Evolutionary conservation across 2,888 invertebrate species (phyloP).

Genomic region (Cistogaster globosa): DNA sequence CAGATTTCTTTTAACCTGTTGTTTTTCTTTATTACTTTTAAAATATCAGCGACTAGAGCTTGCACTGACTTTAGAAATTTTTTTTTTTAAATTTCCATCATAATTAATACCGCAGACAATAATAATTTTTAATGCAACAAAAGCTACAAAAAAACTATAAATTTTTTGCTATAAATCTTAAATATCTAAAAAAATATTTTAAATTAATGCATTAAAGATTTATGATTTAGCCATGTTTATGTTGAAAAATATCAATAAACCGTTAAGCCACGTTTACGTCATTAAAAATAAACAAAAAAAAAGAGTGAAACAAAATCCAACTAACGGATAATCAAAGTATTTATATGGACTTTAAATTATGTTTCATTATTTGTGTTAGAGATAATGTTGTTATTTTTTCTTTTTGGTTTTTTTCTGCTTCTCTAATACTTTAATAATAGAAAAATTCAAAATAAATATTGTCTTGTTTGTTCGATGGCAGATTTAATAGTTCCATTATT

Average conservation of each 20-base stretch:
- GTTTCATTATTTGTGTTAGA: constrained; percentile 24
- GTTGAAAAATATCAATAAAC: constrained; percentile 39
- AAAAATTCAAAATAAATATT: constrained; percentile 60
- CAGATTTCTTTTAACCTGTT: no score
- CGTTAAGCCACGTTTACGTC: constrained; percentile 31
- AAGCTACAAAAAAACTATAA: constrained; percentile 6
- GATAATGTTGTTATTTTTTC: constrained; percentile 18
- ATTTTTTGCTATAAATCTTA: constrained; percentile 8
- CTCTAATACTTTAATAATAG: constrained; percentile 54
- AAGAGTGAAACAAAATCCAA: background rate
- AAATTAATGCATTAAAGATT: background rate
- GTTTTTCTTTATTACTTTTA: no score
- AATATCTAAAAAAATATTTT: background rate
- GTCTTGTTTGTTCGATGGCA: constrained; percentile 66
- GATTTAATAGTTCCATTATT: constrained; percentile 71
- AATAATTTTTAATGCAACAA: background rate
- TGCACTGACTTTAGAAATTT: no score
- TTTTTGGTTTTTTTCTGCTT: background rate
- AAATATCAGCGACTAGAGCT: no score
- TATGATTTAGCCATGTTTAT: constrained; percentile 49
- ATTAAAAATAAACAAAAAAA: background rate
- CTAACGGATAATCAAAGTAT: constrained; percentile 40
- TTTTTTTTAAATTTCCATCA: no score
- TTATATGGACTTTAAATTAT: constrained; percentile 23
- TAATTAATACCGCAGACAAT: background rate